Conservation (phyloP, 2,113 vertebrate species). For the Octodon degus region DNA sequence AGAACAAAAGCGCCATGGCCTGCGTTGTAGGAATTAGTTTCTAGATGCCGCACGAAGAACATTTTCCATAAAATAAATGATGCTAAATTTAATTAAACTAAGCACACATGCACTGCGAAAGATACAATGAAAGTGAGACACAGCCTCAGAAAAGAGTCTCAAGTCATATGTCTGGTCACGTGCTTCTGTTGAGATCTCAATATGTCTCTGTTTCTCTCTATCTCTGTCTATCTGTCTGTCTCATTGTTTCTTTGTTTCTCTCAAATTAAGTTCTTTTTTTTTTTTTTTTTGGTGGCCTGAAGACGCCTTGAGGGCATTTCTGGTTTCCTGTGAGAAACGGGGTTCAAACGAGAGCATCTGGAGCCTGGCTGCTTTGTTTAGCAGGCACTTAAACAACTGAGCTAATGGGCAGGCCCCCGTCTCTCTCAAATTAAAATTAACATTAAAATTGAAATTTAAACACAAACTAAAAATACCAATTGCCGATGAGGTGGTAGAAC, state of each 20-base stretch:
- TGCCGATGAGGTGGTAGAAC: accelerated
- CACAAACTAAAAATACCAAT: background rate
- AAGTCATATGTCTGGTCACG: background rate
- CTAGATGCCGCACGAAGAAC: no score
- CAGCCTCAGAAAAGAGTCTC: background rate
- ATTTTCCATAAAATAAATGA: background rate
- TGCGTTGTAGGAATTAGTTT: background rate
- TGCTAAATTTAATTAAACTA: background rate
- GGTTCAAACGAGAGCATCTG: no score
- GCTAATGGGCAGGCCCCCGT: no score
- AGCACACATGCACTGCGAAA: background rate
- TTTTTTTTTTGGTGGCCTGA: no score
- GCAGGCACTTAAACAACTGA: no score
- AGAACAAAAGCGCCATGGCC: background rate
- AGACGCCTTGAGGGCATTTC: no score
- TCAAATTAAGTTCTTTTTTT: no score
- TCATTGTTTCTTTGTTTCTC: background rate
- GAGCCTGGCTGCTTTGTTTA: no score
- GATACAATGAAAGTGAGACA: background rate
- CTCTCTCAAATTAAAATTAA: background rate
- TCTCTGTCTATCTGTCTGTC: no score
- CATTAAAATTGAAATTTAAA: background rate
- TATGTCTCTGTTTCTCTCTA: background rate
- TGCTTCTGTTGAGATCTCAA: background rate
- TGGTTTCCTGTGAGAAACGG: no score